A percentile compares a stretch with the other conserved stretches of the same genome.
These are phyloP conservation scores for Semotilus atromaculatus DNA, from an alignment of 2,797 vertebrate species.

Conservation along the genomic window DNA sequence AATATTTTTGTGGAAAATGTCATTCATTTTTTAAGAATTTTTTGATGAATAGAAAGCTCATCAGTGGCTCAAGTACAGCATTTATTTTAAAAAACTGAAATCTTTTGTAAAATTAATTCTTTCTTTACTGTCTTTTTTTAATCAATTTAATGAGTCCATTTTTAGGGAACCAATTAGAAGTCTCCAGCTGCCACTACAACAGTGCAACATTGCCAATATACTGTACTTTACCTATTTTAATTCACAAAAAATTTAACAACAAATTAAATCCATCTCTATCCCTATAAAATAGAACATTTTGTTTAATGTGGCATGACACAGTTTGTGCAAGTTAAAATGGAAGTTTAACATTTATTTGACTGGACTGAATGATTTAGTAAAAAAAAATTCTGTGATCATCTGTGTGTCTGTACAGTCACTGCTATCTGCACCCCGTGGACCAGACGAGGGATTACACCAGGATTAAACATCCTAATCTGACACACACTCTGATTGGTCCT, in stretches of 20 bases:
- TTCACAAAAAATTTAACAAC: neutral
- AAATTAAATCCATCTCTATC: neutral
- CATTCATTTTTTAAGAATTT: neutral
- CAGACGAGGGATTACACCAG: slow-evolving; percentile 70
- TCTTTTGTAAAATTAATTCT: neutral
- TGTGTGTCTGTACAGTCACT: slow-evolving; percentile 28
- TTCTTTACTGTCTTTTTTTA: neutral
- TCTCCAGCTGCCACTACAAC: neutral
- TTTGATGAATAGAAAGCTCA: neutral
- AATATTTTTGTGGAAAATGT: neutral
- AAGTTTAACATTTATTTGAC: neutral
- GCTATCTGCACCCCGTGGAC: slow-evolving; percentile 60
- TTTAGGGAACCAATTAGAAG: neutral
- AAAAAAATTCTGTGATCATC: slow-evolving; percentile 12
- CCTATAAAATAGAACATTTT: neutral
- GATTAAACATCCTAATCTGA: slow-evolving; percentile 72
- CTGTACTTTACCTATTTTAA: neutral
- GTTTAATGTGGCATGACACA: neutral
- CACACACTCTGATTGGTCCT: slow-evolving; percentile 59
- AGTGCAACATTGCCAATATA: neutral
- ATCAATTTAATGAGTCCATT: no score
- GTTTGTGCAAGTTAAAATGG: neutral
- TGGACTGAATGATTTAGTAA: neutral
- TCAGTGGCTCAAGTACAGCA: no score
- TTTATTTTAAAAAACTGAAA: no score